Base-by-base conservation (phyloP, 2,888 invertebrate species). In the Eilema caniola region DNA sequence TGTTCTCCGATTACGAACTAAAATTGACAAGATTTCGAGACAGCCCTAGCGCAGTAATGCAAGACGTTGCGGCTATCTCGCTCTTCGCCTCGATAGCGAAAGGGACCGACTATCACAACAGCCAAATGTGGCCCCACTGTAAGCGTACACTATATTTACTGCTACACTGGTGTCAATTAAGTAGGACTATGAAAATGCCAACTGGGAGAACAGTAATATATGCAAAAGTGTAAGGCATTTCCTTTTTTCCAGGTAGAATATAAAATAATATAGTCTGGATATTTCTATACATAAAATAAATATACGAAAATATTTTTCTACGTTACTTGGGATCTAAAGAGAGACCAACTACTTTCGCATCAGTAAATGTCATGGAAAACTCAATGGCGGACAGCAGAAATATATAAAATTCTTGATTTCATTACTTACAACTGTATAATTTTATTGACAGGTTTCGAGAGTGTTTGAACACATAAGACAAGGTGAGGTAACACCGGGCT, bases 1-100 rank as follows among this genome's bases (percentile, higher is more conserved):
- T 33, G 66, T 75, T 65, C 37, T 11, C 16, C 41, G 41, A 41
- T 66, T 67, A 56, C 23, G 11, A 37, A 68, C 70, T 16, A 8
- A 66, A 66, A 59, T 62, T 68, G 71, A 60, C n/a, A 68, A 66
- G 33, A 69, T 80, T 80, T 77, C 81, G 33, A 79, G 79, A 83
- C 83, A 82, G 83, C 82, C 82, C 83, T 71, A 66, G 76, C 78
- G 73, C 79, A 81, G 76, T 67, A 74, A 83, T 70, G 70, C 62
- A 57, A 28, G 68, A 69, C 37, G 69, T 71, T 67, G 70, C 37
- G 62, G 71, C 66, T 71, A 65, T 74, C 73, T 73, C 76, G 70
- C 64, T 64, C 53, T 63, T 68, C 66, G 59, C 66, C 69, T 28
- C 66, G 41, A 47, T 41, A 77, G 70, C 69, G 76, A 75, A 76